phyloP scores from a whole-genome alignment of 2,113 vertebrate genomes.

The Rattus norvegicus region DNA sequence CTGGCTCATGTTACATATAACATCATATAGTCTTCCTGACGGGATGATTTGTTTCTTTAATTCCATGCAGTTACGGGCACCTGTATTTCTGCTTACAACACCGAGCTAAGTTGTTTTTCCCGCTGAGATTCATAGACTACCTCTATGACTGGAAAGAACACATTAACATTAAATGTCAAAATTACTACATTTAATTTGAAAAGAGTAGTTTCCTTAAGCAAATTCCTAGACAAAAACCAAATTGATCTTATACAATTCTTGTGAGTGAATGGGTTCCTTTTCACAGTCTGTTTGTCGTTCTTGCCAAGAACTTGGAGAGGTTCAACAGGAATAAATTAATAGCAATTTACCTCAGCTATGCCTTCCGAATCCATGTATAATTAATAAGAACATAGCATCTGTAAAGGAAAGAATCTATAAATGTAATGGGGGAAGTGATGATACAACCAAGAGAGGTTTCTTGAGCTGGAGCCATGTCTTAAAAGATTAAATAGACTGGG shows the following conservation, averaged over 20 bases:
- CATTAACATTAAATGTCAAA: neutral
- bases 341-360: neutral
- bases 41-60: neutral
- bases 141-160: neutral
- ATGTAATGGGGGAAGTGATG: neutral
- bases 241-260: neutral
- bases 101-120: neutral
- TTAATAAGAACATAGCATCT: neutral
- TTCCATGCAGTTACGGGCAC: neutral
- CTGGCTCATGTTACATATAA: neutral
- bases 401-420: conserved; percentile 9
- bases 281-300: neutral
- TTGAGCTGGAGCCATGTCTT: neutral
- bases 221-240: neutral
- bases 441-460: neutral
- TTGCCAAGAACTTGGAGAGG: neutral
- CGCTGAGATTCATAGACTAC: neutral
- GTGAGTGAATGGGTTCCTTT: neutral
- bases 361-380: neutral
- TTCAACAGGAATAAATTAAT: conserved; percentile 10
- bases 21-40: neutral
- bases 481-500: neutral
- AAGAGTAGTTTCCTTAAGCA: neutral
- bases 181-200: neutral
- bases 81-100: neutral